Evolutionary conservation across 2,797 vertebrate species (phyloP), one percentile per base, ranked within the genome.

Genomic region (Enteromius afrohamiltoni): DNA sequence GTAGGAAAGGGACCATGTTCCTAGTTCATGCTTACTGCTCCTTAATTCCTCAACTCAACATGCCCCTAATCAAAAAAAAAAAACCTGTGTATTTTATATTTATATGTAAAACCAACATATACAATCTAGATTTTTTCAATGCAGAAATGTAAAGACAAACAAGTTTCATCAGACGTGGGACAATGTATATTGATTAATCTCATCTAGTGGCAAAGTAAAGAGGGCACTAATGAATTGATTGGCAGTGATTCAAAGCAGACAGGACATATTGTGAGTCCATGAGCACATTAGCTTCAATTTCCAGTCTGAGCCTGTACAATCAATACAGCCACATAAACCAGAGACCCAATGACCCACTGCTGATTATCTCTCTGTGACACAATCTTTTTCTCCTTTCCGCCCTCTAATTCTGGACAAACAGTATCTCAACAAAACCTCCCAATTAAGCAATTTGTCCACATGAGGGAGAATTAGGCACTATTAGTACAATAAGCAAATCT

Each of bases 301-400:
- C 60, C 42, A 79, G 19, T 26, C 40, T 14, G 68, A 71, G 67
- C 19, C 21, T 29, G 65, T 49, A 55, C 45, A 82, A 87, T 87
- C 86, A 77, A 87, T 85, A 83, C 62, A 79, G 69, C 80, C 67
- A 60, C 83, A 79, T 62, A 31, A 65, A 80, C 49, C 80, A 76
- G 68, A 82, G 70, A 79, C 83, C 58, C 62, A 47, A 40, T 69
- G 69, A 82, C 75, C 45, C 62, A 82, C 51, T 69, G 58, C 51
- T 40, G 67, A 34, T n/a, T 55, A 53, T 70, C 51, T 51, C 58
- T 60, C 55, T 51, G 42, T 62, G 34, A 47, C 49, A 64, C 58
- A 70, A 58, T 51, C 53, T 49, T 3, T 40, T 58, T 67, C 47
- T n/a, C 70, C 71, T 11, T 55, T 49, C 40, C 3, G 31, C 10